These are phyloP conservation scores for Lanius collurio DNA, from an alignment of 2,113 vertebrate genomes.

Conservation along the genomic window DNA sequence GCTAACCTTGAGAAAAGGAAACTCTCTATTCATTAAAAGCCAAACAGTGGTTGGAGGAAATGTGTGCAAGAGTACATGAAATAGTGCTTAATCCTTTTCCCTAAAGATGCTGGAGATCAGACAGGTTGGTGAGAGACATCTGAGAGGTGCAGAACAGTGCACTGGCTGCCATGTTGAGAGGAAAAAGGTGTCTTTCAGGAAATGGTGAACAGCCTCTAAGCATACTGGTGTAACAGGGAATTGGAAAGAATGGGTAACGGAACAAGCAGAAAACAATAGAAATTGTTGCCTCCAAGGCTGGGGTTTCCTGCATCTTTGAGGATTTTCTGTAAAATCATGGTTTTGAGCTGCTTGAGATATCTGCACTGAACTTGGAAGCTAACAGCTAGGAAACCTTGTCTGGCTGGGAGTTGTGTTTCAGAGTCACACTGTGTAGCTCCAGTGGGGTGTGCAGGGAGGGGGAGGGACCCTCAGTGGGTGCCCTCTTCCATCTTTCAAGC, in stretches of 20 bases:
- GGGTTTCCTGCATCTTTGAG: constrained; percentile 7
- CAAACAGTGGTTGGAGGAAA: background rate
- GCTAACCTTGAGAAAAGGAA: background rate
- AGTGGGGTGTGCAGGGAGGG: accelerated
- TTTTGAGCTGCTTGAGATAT: background rate
- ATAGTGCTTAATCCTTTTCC: background rate
- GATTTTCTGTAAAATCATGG: background rate
- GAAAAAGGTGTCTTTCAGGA: background rate
- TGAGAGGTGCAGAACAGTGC: background rate
- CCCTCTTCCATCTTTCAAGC: background rate
- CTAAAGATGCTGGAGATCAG: background rate
- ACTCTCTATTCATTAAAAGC: background rate
- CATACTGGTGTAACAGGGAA: background rate
- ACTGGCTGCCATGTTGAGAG: background rate
- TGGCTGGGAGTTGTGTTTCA: background rate
- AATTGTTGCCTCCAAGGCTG: background rate
- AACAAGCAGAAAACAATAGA: background rate
- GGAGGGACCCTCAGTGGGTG: background rate
- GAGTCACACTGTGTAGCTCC: background rate
- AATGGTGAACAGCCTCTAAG: constrained; percentile 28
- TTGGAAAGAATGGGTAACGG: background rate
- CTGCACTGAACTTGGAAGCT: background rate
- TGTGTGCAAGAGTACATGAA: background rate
- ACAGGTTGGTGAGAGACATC: background rate
- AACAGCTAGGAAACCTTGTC: background rate